phyloP scores from a whole-genome alignment of 2,113 vertebrate species.

The Trichechus manatus region DNA sequence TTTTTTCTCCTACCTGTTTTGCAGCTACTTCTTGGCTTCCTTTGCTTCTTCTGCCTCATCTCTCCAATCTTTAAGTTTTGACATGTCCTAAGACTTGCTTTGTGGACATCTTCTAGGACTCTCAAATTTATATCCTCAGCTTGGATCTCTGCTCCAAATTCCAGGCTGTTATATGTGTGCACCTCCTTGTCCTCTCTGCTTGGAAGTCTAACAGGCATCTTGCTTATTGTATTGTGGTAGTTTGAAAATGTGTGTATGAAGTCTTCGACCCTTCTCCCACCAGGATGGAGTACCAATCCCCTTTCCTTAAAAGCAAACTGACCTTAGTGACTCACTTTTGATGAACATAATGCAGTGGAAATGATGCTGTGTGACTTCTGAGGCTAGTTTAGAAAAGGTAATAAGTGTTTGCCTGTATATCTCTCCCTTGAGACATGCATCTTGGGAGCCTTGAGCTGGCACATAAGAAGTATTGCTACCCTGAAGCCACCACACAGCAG shows the following conservation, averaged over 20 bases:
- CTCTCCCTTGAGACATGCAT: not conserved
- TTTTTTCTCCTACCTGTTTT: not conserved
- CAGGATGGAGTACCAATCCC: not conserved
- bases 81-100: not conserved
- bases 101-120: not conserved
- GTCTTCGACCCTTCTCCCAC: not conserved
- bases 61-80: not conserved
- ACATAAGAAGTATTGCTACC: not conserved
- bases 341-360: not conserved
- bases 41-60: not conserved
- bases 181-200: not conserved
- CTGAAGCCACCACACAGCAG: not conserved
- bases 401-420: not conserved
- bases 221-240: not conserved
- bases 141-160: not conserved
- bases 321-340: not conserved
- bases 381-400: not conserved
- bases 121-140: not conserved
- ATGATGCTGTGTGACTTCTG: not conserved
- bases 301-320: not conserved
- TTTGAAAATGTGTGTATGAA: not conserved
- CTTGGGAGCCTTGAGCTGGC: not conserved
- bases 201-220: not conserved
- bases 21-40: not conserved
- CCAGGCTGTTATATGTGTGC: not conserved